Base-by-base conservation (phyloP, 2,797 vertebrate species). In the Caiman crocodilus region DNA sequence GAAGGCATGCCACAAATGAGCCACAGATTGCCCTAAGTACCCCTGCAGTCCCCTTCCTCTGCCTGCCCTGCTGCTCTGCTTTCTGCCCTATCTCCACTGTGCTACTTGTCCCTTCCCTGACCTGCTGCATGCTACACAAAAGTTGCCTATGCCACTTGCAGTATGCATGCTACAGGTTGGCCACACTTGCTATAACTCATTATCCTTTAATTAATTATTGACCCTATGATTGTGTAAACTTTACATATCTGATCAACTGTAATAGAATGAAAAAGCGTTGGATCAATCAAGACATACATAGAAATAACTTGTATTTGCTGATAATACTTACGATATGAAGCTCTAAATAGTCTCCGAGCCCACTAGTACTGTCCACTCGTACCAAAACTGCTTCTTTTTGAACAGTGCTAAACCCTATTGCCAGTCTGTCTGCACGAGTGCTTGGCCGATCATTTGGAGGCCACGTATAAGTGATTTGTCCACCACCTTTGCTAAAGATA, bases 391-490 rank as follows among this genome's bases (percentile, higher is more conserved):
- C 99, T 93, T 99, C 99, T 95, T 99, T 99, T 89, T 99, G 99
- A 94, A 99, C 99, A 7, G 99, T 99, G 98, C 99, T 99, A 98
- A 99, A 99, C 76, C 99, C 99, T 94, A 99, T 98, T 58, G 99
- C 99, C 96, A 99, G 98, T 94, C 99, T 98, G 98, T 99, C 99
- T 2, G 99, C 99, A 65, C 99, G 98, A 4, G 99, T 99, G 97
- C 99, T 99, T 76, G 99, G 99, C 87, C 99, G 98, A 97, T 99
- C 99, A 42, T 99, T 99, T 20, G 99, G 99, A 76, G 99, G 99
- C 99, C 99, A 99, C 1, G 99, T 99, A 98, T 99, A 99, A 2
- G 99, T 99, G 97, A 99, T 99, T 61, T 99, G 98, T 98, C 99
- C 99, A 97, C 99, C 99, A 87, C 99, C 99, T 97, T 99, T 98